A percentile compares a stretch with the other conserved stretches of the same genome.
Conservation (phyloP, 2,797 vertebrate species). For the Muscicapa comitata region DNA sequence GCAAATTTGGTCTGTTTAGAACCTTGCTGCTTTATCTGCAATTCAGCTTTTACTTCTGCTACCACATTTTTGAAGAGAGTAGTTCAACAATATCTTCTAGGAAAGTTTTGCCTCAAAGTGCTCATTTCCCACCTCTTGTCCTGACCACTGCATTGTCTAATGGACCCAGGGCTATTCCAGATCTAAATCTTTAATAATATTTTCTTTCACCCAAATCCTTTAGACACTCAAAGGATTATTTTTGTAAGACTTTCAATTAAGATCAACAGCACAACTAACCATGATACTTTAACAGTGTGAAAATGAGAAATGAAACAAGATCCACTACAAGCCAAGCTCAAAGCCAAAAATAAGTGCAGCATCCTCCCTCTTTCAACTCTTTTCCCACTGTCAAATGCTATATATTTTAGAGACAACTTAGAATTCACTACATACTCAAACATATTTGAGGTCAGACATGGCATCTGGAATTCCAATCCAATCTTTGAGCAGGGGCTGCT, state of each 20-base stretch:
- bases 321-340: background rate
- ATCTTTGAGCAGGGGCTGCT: background rate
- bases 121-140: background rate
- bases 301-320: background rate
- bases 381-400: background rate
- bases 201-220: background rate
- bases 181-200: background rate
- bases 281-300: background rate
- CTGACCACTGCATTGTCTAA: background rate
- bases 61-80: background rate
- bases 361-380: background rate
- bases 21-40: background rate
- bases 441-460: rapidly evolving
- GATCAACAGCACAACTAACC: background rate
- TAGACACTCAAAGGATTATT: background rate
- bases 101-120: background rate
- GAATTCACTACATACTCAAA: rapidly evolving
- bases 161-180: background rate
- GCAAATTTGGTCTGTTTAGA: background rate
- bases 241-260: background rate
- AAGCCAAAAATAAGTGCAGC: rapidly evolving
- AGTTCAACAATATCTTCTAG: background rate
- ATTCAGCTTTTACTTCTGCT: background rate
- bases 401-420: background rate
- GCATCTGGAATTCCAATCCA: background rate